Evolutionary conservation across 2,888 invertebrate genomes (phyloP), one percentile per base, ranked within the genome.

Genomic region (Pogonocherus hispidulus): DNA sequence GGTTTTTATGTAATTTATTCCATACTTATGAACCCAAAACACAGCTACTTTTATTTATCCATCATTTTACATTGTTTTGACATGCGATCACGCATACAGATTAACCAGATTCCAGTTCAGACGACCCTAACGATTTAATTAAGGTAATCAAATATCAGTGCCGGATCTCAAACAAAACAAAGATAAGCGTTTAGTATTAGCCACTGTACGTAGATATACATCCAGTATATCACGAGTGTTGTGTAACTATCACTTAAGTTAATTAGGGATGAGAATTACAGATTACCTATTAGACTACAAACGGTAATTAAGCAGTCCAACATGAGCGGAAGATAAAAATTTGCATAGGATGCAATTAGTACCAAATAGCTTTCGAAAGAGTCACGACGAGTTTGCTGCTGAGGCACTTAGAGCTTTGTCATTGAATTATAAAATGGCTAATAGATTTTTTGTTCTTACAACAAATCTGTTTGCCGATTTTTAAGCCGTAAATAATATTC

Each of bases 261-360:
- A 59, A 59, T 59, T 46, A 59, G 27, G 16, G 16, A 52, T 27
- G 6, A 27, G 23, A 46, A 16, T 47, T 46, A 23, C 18, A 27
- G 32, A 59, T 59, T 59, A 46, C 11, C 46, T 46, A 59, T 27
- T 54, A 18, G 32, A 35, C 32, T 54, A 11, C 54, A 18, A 54
- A 54, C n/a, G 35, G 35, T 54, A 54, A 54, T 54, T 54, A 54
- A 54, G 27, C 14, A 35, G 16, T 14, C 16, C 6, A 22, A n/a
- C 19, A n/a, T 16, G 9, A 35, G 11, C 8, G 18, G 18, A 2
- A 22, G 14, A 18, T 35, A 54, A 54, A 54, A 54, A 54, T 35
- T 54, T 35, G 35, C 35, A 18, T 54, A 18, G 54, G 14, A 9
- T 20, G 23, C 35, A 35, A 54, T 54, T 54, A 54, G 35, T 2